These are phyloP conservation scores for Lutjanus campechanus DNA, from an alignment of 2,797 vertebrate genomes.

Conservation along the genomic window DNA sequence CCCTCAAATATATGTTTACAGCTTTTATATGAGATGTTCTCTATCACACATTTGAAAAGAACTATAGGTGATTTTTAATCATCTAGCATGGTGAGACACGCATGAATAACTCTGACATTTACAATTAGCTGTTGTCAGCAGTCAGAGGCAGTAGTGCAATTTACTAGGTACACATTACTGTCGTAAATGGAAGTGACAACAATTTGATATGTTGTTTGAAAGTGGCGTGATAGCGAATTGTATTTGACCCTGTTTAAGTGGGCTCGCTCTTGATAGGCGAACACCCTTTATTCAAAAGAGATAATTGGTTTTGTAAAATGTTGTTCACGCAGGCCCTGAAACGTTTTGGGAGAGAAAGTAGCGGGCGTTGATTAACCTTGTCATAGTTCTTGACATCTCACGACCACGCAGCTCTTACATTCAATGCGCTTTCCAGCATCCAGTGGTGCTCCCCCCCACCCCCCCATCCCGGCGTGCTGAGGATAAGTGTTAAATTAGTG, in stretches of 20 bases:
- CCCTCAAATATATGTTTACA: conserved; percentile 60
- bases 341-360: conserved; percentile 53
- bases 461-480: conserved; percentile 1
- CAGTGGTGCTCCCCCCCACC: background rate
- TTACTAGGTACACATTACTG: conserved; percentile 81
- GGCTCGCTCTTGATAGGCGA: conserved; percentile 67
- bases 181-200: conserved; percentile 79
- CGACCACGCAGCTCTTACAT: conserved; percentile 42
- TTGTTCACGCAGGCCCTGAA: conserved; percentile 44
- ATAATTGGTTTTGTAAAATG: conserved; percentile 79
- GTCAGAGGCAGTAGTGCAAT: conserved; percentile 78
- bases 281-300: conserved; percentile 76
- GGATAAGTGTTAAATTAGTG: conserved; percentile 71
- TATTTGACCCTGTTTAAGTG: conserved; percentile 79
- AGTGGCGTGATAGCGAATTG: conserved; percentile 74
- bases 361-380: conserved; percentile 73
- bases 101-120: conserved; percentile 80
- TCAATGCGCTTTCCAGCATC: background rate
- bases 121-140: conserved; percentile 84
- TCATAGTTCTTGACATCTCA: conserved; percentile 70
- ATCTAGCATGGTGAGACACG: conserved; percentile 40
- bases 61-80: conserved; percentile 78
- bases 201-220: conserved; percentile 82
- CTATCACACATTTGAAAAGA: conserved; percentile 59
- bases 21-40: conserved; percentile 46